These are phyloP conservation scores for Tonatia bakeri DNA, from an alignment of 2,113 vertebrate genomes.

Conservation along the genomic window DNA sequence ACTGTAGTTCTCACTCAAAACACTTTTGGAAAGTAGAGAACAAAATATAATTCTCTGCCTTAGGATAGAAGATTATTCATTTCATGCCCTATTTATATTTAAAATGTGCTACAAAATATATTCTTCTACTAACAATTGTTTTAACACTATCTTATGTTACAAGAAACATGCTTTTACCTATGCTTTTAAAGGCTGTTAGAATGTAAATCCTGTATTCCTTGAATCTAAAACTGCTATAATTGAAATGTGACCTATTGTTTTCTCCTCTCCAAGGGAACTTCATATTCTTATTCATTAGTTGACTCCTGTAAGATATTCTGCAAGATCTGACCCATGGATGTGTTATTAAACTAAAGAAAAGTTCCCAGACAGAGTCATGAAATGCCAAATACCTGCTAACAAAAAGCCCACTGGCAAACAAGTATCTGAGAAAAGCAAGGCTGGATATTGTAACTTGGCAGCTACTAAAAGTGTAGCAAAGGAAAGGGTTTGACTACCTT, in stretches of 20 bases:
- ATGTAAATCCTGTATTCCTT: conserved; percentile 21
- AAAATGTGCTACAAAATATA: conserved; percentile 33
- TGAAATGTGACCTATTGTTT: conserved; percentile 42
- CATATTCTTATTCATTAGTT: conserved; percentile 23
- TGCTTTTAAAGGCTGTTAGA: not conserved
- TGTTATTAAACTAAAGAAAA: conserved; percentile 40
- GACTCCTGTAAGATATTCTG: not conserved
- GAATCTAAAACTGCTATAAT: conserved; percentile 40
- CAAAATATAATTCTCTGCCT: not conserved
- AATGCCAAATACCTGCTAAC: not conserved
- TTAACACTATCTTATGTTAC: conserved; percentile 21
- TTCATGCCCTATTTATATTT: not conserved
- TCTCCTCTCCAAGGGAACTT: conserved; percentile 22
- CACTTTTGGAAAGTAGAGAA: not conserved
- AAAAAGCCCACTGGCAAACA: not conserved
- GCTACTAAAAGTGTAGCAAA: not conserved
- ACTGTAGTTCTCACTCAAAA: not conserved
- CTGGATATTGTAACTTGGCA: not conserved
- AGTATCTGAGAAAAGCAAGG: not conserved
- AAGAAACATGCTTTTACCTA: not conserved
- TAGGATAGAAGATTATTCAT: not conserved
- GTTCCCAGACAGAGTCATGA: not conserved
- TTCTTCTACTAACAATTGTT: not conserved
- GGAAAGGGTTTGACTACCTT: not conserved
- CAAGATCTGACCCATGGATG: conserved; percentile 2